Conservation (phyloP, 2,888 invertebrate species). For the Cynaeus angustus region DNA sequence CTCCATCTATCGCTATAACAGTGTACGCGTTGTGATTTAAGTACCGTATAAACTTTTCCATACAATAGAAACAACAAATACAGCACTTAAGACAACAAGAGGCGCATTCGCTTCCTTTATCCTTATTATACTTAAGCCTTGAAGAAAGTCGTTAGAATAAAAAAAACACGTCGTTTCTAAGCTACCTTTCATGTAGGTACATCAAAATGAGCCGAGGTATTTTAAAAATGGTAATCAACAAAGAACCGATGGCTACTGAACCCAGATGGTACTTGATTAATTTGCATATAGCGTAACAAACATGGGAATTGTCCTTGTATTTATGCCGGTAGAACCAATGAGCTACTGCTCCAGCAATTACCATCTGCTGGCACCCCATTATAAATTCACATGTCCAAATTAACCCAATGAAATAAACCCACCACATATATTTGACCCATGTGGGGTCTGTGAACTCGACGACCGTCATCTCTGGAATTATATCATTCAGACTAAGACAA, state of each 20-base stretch:
- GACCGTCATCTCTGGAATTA: conserved; percentile 74
- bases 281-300: conserved; percentile 82
- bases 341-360: conserved; percentile 93
- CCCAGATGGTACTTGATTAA: conserved; percentile 93
- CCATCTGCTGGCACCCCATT: conserved; percentile 94
- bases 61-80: conserved; percentile 91
- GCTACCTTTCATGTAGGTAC: conserved; percentile 92
- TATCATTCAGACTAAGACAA: background rate
- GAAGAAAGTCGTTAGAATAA: conserved; percentile 54
- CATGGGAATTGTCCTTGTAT: conserved; percentile 79
- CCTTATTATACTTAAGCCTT: conserved; percentile 80
- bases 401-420: conserved; percentile 92
- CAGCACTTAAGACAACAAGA: conserved; percentile 86
- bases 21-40: conserved; percentile 97
- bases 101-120: conserved; percentile 84
- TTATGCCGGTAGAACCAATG: conserved; percentile 94
- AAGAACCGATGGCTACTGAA: conserved; percentile 95
- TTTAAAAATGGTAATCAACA: conserved; percentile 94
- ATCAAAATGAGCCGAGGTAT: conserved; percentile 91
- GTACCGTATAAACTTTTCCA: conserved; percentile 93
- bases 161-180: background rate
- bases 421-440: conserved; percentile 94
- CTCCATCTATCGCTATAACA: conserved; percentile 93
- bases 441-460: conserved; percentile 85
- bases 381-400: conserved; percentile 97